Conservation (phyloP, 1,140 invertebrate species). For the Sinella curviseta region DNA sequence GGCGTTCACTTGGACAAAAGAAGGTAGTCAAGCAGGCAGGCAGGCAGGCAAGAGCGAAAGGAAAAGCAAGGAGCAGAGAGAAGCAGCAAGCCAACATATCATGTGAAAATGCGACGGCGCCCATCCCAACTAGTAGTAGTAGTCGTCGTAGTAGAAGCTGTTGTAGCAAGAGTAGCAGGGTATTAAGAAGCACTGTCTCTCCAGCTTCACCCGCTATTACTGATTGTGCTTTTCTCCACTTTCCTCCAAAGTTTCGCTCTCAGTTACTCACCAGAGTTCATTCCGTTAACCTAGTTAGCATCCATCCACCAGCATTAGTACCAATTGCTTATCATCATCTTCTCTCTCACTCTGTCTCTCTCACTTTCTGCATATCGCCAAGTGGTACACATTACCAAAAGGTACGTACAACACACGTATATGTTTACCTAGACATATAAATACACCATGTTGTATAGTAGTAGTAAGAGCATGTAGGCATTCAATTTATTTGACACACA, state of each 20-base stretch:
- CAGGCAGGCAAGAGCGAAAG: neutral
- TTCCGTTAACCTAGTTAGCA: slow-evolving; percentile 36
- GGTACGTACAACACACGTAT: too few relatives aligned
- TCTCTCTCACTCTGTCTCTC: too few relatives aligned
- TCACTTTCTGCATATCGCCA: too few relatives aligned
- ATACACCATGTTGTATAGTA: too few relatives aligned
- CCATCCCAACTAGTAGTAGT: slow-evolving; percentile 1
- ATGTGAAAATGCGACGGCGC: slow-evolving; percentile 36
- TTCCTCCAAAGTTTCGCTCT: slow-evolving; percentile 18
- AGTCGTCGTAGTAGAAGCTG: too few relatives aligned
- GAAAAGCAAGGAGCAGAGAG: neutral
- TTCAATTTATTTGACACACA: too few relatives aligned
- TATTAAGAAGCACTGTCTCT: neutral
- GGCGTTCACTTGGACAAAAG: slow-evolving; percentile 15
- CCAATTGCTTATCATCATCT: neutral
- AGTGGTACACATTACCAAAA: too few relatives aligned
- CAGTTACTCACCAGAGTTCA: slow-evolving; percentile 36
- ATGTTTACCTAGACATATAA: too few relatives aligned
- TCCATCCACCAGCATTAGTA: neutral
- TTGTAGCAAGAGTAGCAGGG: too few relatives aligned
- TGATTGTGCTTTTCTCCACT: slow-evolving; percentile 16
- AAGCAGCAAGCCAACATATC: neutral
- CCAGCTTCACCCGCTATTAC: neutral
- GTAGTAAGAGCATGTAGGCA: too few relatives aligned
- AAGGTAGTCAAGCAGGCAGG: neutral